phyloP scores from a whole-genome alignment of 2,113 vertebrate species.

The Cercocebus atys region DNA sequence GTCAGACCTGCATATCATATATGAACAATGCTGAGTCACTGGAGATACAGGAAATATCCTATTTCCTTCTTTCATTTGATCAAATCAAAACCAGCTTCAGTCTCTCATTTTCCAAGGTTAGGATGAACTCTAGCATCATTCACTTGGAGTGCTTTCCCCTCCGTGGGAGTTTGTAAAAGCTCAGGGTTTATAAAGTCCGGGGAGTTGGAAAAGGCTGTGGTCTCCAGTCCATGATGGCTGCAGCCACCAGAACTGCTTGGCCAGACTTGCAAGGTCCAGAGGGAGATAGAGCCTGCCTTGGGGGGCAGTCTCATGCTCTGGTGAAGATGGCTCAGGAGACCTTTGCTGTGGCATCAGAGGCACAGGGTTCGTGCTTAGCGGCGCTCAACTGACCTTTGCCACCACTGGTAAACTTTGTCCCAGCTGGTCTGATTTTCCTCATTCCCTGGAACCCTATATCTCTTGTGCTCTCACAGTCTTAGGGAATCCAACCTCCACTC shows the following conservation, averaged over 20 bases:
- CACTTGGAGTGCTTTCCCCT: neutral
- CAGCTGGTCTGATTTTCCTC: neutral
- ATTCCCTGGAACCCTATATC: neutral
- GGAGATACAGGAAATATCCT: neutral
- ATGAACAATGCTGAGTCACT: neutral
- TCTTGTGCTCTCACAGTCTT: neutral
- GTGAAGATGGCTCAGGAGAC: neutral
- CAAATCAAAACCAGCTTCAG: neutral
- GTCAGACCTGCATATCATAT: neutral
- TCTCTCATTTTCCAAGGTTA: neutral
- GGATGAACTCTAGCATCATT: neutral
- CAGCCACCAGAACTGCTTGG: neutral
- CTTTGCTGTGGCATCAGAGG: neutral
- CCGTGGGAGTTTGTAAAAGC: neutral
- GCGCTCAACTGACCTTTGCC: neutral
- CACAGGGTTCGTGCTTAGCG: neutral
- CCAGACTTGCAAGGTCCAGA: neutral
- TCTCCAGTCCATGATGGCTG: neutral
- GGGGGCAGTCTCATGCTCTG: too few relatives aligned
- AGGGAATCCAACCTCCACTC: neutral
- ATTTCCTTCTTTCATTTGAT: neutral
- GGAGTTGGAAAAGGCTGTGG: neutral
- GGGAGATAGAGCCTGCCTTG: neutral
- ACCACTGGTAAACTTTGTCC: neutral
- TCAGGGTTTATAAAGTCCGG: neutral